A percentile compares a stretch with the other conserved stretches of the same genome.
phyloP scores from a whole-genome alignment of 1,140 invertebrate species.

The Drosophila prosaltans region DNA sequence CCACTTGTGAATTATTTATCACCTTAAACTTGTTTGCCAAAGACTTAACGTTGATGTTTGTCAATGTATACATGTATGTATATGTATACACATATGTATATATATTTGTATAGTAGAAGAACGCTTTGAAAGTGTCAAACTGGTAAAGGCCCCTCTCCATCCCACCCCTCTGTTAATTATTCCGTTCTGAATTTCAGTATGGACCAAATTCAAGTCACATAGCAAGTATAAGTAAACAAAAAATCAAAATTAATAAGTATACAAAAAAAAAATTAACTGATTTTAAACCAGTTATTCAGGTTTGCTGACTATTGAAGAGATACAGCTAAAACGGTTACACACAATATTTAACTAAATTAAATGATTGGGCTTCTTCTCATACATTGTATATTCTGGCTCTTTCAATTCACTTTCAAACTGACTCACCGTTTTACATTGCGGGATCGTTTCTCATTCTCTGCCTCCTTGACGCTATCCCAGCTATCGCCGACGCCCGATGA shows the following conservation, averaged over 20 bases:
- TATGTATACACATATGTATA: not conserved
- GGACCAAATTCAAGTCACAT: not conserved
- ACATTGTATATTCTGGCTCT: not conserved
- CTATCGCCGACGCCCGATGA: constrained; percentile 82
- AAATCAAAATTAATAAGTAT: not conserved
- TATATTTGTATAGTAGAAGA: not conserved
- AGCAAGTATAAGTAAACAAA: not conserved
- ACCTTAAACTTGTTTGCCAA: constrained; percentile 12
- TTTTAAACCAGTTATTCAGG: constrained; percentile 3
- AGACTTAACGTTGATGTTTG: constrained; percentile 8
- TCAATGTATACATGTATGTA: not conserved
- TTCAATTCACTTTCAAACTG: constrained; percentile 5
- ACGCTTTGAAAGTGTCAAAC: not conserved
- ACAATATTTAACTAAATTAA: constrained; percentile 2
- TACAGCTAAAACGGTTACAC: constrained; percentile 8
- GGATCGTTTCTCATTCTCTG: constrained; percentile 72
- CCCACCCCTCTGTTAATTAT: not conserved
- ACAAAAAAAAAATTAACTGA: not conserved
- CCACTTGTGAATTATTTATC: constrained; percentile 1
- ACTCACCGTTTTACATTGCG: constrained; percentile 80
- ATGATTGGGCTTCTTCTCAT: not conserved
- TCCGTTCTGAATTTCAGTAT: not conserved
- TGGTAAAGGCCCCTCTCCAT: not conserved
- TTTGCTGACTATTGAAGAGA: not conserved
- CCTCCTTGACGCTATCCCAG: constrained; percentile 83